A percentile compares a stretch with the other conserved stretches of the same genome.
Conservation (phyloP, 2,888 invertebrate genomes). For the Hemicrepidius hirtus region DNA sequence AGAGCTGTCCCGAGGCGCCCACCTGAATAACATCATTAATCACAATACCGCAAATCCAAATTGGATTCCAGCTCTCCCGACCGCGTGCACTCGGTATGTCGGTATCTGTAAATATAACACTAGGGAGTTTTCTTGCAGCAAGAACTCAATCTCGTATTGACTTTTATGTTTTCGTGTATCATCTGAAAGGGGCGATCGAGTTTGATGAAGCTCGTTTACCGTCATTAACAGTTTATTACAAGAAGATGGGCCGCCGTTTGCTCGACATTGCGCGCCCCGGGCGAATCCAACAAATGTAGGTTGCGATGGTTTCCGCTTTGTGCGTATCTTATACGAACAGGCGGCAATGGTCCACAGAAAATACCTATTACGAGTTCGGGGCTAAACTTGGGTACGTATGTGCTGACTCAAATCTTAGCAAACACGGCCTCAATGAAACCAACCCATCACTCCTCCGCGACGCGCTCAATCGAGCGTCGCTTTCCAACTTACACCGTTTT, state of each 20-base stretch:
- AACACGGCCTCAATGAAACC: conserved; percentile 16
- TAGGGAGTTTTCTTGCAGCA: conserved; percentile 12
- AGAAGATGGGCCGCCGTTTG: conserved; percentile 29
- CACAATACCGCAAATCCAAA: conserved; percentile 67
- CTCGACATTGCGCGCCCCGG: conserved; percentile 19
- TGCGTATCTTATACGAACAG: conserved; percentile 31
- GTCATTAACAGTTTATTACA: conserved; percentile 39
- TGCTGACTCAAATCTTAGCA: conserved; percentile 35
- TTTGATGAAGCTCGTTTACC: conserved; percentile 39
- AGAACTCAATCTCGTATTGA: conserved; percentile 32
- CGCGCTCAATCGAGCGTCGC: conserved; percentile 38
- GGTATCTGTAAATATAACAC: conserved; percentile 37
- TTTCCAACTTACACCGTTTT: conserved; percentile 64
- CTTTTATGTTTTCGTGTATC: conserved; percentile 35
- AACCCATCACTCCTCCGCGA: conserved; percentile 13
- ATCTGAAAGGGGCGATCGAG: conserved; percentile 26
- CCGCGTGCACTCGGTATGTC: conserved; percentile 32
- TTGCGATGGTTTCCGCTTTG: conserved; percentile 36
- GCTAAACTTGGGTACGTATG: conserved; percentile 26
- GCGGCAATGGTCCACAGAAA: conserved; percentile 9
- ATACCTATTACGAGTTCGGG: conserved; percentile 22
- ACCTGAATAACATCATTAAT: conserved; percentile 67
- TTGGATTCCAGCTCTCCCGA: conserved; percentile 60
- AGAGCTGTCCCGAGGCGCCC: conserved; percentile 60
- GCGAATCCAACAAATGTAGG: conserved; percentile 29